Evolutionary conservation across 2,888 invertebrate species (phyloP).

Genomic region (Calameuta idolon): DNA sequence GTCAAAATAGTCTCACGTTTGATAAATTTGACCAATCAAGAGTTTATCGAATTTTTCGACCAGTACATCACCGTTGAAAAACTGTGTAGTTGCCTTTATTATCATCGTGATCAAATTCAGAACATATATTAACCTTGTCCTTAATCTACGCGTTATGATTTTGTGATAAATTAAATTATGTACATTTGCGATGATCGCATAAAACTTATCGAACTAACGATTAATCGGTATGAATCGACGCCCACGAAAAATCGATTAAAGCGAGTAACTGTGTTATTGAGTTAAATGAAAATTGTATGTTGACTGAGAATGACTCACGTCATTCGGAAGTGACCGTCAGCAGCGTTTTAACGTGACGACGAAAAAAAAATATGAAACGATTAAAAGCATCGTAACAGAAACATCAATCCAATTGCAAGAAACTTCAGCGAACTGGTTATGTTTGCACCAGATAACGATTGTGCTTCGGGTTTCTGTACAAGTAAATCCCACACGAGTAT

Average conservation of each 20-base stretch:
- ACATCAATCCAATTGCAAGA: not conserved
- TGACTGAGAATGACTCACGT: not conserved
- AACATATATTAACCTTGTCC: not conserved
- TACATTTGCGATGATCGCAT: not conserved
- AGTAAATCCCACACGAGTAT: not conserved
- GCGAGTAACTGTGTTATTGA: not conserved
- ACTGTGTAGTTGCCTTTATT: not conserved
- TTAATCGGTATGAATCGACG: no score
- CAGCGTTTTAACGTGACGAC: not conserved
- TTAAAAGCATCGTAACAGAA: not conserved
- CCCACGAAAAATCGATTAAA: not conserved
- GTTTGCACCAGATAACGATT: not conserved
- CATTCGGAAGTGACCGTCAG: not conserved
- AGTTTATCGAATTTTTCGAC: no score
- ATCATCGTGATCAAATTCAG: not conserved
- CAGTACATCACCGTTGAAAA: no score
- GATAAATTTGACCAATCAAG: no score
- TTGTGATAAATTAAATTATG: not conserved
- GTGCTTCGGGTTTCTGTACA: not conserved
- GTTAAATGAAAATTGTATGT: not conserved
- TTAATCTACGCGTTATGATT: not conserved
- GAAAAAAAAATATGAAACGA: not conserved
- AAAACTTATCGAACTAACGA: not conserved
- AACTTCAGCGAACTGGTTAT: not conserved
- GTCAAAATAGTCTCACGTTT: no score